A percentile compares a stretch with the other conserved stretches of the same genome.
These are phyloP conservation scores for Tympanuchus pallidicinctus DNA, from an alignment of 2,113 vertebrate genomes.

Conservation along the genomic window DNA sequence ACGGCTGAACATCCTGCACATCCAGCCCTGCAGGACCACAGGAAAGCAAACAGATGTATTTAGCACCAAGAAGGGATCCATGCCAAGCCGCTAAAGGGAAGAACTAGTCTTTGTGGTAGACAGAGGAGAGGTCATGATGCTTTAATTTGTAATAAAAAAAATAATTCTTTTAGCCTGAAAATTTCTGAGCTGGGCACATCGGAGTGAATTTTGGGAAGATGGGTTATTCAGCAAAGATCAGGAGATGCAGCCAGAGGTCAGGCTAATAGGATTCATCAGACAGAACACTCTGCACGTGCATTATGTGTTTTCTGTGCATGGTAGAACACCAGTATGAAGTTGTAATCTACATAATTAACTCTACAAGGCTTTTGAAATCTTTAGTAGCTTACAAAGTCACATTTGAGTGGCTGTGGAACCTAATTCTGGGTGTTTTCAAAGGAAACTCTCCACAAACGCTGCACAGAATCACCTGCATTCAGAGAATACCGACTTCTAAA, in stretches of 20 bases:
- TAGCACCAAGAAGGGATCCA: not conserved
- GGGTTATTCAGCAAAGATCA: not conserved
- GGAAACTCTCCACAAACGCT: not conserved
- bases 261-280: not conserved
- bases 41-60: not conserved
- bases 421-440: not conserved
- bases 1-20: not conserved
- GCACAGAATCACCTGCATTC: not conserved
- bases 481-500: not conserved
- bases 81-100: not conserved
- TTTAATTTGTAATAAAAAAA: not conserved
- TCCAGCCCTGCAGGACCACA: not conserved
- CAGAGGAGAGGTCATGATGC: not conserved
- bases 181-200: not conserved
- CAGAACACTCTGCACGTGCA: accelerated
- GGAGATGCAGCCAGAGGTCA: not conserved
- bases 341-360: not conserved
- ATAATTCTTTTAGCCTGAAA: not conserved
- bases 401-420: not conserved
- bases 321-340: not conserved
- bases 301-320: not conserved
- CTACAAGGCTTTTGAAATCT: not conserved
- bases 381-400: not conserved
- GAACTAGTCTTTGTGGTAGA: not conserved
- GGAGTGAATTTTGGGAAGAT: not conserved